Evolutionary conservation across 2,888 invertebrate genomes (phyloP).

Genomic region (Amphipyra berbera): DNA sequence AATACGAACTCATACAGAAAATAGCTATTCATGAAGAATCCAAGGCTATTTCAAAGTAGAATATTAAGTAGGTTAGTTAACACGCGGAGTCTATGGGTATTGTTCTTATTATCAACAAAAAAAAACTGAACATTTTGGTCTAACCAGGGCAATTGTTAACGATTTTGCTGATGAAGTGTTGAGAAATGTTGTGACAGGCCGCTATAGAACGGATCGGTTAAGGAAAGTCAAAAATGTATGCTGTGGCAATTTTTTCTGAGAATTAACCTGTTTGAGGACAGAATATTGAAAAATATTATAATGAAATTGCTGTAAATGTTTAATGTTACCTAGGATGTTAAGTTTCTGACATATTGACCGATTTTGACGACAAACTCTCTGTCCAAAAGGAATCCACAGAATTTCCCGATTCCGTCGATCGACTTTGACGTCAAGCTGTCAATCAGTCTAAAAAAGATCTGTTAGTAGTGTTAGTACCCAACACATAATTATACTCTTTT

Average conservation of each 20-base stretch:
- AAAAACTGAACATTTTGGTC: neutral
- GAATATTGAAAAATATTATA: too few relatives aligned
- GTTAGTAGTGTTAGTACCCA: too few relatives aligned
- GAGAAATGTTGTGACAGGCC: constrained; percentile 8
- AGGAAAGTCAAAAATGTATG: constrained; percentile 3
- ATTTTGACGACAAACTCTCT: too few relatives aligned
- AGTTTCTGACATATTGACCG: too few relatives aligned
- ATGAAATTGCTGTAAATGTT: too few relatives aligned
- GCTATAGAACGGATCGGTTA: neutral
- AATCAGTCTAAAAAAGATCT: too few relatives aligned
- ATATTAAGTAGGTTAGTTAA: constrained; percentile 12
- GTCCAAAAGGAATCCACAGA: too few relatives aligned
- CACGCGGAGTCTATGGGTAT: constrained; percentile 10
- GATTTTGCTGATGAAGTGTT: constrained; percentile 14
- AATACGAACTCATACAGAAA: constrained; percentile 11
- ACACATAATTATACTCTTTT: too few relatives aligned
- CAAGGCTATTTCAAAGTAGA: constrained; percentile 30
- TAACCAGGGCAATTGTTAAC: constrained; percentile 8
- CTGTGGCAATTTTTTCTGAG: too few relatives aligned
- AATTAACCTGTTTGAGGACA: neutral
- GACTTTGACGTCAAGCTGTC: too few relatives aligned
- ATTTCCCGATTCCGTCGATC: too few relatives aligned
- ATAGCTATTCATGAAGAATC: constrained; percentile 15
- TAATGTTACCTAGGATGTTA: too few relatives aligned
- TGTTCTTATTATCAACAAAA: constrained; percentile 23